These are phyloP conservation scores for Scomberomorus guttatus DNA, from an alignment of 2,797 vertebrate species.

Conservation along the genomic window DNA sequence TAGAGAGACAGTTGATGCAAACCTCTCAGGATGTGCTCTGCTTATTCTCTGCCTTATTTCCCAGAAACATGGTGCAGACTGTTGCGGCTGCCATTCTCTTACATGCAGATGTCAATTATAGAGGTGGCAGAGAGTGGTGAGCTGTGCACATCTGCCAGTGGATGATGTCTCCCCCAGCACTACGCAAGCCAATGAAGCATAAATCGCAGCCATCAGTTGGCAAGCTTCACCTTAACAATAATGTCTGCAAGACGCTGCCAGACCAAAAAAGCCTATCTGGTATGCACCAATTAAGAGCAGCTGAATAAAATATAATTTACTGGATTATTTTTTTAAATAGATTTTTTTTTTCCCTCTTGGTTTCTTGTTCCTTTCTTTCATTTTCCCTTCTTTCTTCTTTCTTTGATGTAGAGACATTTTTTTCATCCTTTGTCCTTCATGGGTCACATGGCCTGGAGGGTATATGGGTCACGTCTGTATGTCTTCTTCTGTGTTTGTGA, in stretches of 20 bases:
- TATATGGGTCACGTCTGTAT: constrained; percentile 48
- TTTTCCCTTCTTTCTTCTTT: constrained; percentile 2
- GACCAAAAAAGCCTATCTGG: constrained; percentile 20
- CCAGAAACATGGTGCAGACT: constrained; percentile 76
- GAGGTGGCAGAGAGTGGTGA: constrained; percentile 80
- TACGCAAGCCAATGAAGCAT: constrained; percentile 65
- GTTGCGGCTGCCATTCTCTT: constrained; percentile 80
- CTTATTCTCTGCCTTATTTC: constrained; percentile 81
- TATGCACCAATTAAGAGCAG: constrained; percentile 37
- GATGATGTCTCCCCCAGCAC: constrained; percentile 77
- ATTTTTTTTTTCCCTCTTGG: background rate
- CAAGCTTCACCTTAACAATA: constrained; percentile 67
- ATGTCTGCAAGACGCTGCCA: constrained; percentile 46
- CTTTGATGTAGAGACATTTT: constrained; percentile 26
- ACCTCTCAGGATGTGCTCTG: constrained; percentile 83
- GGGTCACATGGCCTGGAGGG: constrained; percentile 59
- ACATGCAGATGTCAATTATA: constrained; percentile 85
- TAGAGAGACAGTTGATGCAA: constrained; percentile 80
- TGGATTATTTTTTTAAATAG: background rate
- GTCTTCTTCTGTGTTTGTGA: constrained; percentile 49
- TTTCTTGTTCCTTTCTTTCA: constrained; percentile 11
- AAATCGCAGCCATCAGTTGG: constrained; percentile 69
- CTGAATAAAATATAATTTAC: constrained; percentile 27
- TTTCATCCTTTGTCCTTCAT: constrained; percentile 61
- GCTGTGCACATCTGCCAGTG: constrained; percentile 79